Evolutionary conservation across 2,888 invertebrate genomes (phyloP).

Genomic region (Muscina levida): DNA sequence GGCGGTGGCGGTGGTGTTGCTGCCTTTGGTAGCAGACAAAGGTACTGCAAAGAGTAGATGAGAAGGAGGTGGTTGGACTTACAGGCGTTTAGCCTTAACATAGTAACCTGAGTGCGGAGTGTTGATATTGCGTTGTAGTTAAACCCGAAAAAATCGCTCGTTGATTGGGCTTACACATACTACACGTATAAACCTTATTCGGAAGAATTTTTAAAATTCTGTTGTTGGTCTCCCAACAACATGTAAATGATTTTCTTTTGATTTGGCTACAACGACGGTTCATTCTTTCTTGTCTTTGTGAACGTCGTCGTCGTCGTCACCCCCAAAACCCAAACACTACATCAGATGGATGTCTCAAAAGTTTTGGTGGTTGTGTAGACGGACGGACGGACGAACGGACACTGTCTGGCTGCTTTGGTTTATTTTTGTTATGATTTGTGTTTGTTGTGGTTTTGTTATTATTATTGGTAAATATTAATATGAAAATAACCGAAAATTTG

Average conservation of each 20-base stretch:
- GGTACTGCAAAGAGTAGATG: neutral
- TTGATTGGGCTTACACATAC: neutral
- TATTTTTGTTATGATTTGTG: conserved; percentile 10
- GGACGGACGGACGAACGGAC: conserved; percentile 1
- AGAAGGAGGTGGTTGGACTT: neutral
- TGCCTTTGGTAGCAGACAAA: neutral
- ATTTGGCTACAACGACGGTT: neutral
- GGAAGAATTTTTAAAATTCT: conserved; percentile 15
- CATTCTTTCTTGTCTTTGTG: too few relatives aligned
- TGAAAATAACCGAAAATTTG: conserved; percentile 13
- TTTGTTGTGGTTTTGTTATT: neutral
- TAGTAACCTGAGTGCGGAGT: neutral
- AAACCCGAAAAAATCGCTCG: neutral
- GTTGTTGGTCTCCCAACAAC: conserved; percentile 12
- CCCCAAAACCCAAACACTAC: neutral
- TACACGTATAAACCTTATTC: neutral
- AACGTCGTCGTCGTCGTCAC: too few relatives aligned
- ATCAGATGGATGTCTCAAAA: neutral
- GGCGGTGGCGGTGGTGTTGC: neutral
- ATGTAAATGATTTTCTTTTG: conserved; percentile 44
- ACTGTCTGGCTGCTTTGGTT: conserved; percentile 3
- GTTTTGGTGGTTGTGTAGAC: neutral
- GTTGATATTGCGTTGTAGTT: neutral
- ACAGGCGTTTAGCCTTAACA: too few relatives aligned
- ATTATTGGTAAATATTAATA: neutral